phyloP scores from a whole-genome alignment of 2,113 vertebrate genomes.

The Brachypodius melanocephalos region DNA sequence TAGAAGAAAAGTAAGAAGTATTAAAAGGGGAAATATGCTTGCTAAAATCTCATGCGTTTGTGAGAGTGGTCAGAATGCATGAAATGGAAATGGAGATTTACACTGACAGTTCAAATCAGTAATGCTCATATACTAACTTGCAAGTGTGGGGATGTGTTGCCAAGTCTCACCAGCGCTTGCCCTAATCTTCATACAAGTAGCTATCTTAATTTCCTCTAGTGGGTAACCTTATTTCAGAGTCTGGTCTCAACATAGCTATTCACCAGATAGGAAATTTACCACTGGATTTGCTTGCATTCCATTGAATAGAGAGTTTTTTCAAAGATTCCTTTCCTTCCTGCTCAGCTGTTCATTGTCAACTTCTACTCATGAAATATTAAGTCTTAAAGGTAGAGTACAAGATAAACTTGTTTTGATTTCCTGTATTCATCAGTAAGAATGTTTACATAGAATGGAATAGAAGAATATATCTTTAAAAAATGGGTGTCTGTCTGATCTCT shows the following conservation, averaged over 20 bases:
- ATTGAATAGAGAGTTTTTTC: not conserved
- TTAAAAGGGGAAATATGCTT: fast-evolving
- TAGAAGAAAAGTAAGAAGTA: not conserved
- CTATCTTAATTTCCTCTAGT: not conserved
- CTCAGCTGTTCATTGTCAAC: not conserved
- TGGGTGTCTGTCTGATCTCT: not conserved
- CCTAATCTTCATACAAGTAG: not conserved
- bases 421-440: not conserved
- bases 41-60: not conserved
- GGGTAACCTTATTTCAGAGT: not conserved
- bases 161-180: not conserved
- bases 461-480: not conserved
- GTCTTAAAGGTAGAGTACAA: not conserved
- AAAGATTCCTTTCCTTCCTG: not conserved
- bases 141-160: not conserved
- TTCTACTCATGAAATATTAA: not conserved
- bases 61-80: not conserved
- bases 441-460: not conserved
- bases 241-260: not conserved
- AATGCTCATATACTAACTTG: not conserved
- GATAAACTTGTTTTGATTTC: not conserved
- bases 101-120: not conserved
- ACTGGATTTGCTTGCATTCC: not conserved
- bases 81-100: not conserved
- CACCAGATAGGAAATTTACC: not conserved